Conservation (phyloP, 2,113 vertebrate species). For the Hemibagrus wyckioides region DNA sequence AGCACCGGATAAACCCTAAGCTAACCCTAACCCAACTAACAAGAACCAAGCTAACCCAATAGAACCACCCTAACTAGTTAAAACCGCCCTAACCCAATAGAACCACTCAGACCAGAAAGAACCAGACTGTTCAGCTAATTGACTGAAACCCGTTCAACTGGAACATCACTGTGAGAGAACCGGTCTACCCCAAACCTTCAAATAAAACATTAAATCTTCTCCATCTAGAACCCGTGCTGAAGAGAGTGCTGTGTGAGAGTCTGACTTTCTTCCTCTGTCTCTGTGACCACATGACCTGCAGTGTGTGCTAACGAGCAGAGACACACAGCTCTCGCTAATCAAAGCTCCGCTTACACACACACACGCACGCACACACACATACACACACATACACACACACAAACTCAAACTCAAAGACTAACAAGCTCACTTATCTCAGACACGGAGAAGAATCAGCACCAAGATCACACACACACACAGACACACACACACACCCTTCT, state of each 20-base stretch:
- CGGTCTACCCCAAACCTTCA: too few relatives aligned
- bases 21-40: not conserved
- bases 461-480: not conserved
- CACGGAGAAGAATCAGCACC: not conserved
- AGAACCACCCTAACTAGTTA: not conserved
- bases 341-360: slow-evolving; percentile 16
- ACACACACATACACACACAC: slow-evolving; percentile 21
- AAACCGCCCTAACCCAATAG: not conserved
- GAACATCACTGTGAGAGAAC: not conserved
- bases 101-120: not conserved
- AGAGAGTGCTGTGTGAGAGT: not conserved
- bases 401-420: not conserved
- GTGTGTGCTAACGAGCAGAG: not conserved
- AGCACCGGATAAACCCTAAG: not conserved
- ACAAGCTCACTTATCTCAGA: not conserved
- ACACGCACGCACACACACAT: slow-evolving; percentile 10
- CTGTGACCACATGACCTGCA: slow-evolving; percentile 4
- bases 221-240: not conserved
- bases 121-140: not conserved
- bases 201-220: not conserved
- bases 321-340: slow-evolving; percentile 20
- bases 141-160: not conserved
- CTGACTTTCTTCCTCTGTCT: not conserved
- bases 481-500: not conserved
- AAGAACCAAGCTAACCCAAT: not conserved